Conservation (phyloP, 2,113 vertebrate genomes). For the Harpagus bidentatus region DNA sequence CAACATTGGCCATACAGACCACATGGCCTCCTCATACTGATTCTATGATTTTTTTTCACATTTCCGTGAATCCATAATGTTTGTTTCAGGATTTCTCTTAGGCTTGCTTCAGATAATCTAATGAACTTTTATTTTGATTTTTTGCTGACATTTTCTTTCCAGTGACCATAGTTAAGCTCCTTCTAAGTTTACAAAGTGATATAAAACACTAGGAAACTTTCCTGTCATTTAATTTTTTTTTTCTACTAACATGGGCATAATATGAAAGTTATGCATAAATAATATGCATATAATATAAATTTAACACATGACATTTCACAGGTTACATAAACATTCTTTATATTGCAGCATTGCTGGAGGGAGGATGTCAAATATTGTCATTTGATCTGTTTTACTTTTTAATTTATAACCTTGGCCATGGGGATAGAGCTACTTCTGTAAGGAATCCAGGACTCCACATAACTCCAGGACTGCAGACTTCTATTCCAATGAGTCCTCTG, state of each 20-base stretch:
- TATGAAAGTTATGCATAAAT: not conserved
- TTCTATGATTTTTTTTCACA: not conserved
- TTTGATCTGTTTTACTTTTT: not conserved
- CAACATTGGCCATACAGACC: not conserved
- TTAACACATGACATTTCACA: not conserved
- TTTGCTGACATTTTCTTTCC: not conserved
- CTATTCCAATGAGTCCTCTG: not conserved
- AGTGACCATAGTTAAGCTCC: not conserved
- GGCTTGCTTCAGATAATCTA: not conserved
- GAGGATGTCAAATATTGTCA: not conserved
- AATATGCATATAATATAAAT: not conserved
- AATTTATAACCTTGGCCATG: not conserved
- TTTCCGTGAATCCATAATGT: not conserved
- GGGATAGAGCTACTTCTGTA: not conserved
- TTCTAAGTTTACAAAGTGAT: not conserved
- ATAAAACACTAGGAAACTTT: not conserved
- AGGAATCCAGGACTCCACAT: not conserved
- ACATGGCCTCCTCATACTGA: not conserved
- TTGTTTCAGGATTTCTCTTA: not conserved
- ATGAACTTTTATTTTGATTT: not conserved
- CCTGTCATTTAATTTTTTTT: not conserved
- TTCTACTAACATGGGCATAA: not conserved
- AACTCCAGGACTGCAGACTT: not conserved
- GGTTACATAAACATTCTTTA: not conserved
- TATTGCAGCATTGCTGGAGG: not conserved